Percentiles rank a stretch among this genome's conserved stretches.
Conservation (phyloP, 2,888 invertebrate genomes). For the Sarcophaga carnaria region DNA sequence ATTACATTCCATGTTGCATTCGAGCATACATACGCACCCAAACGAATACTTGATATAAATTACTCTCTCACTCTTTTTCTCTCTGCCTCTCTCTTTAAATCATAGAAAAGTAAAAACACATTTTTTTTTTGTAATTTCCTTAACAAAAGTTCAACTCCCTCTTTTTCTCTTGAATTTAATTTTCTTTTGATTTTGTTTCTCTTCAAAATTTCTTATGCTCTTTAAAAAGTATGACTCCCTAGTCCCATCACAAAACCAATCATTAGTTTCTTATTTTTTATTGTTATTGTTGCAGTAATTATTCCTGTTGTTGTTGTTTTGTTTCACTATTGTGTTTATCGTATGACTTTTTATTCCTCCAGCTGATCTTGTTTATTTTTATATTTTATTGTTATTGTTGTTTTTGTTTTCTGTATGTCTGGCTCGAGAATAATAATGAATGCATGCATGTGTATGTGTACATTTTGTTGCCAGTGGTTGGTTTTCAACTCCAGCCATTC, state of each 20-base stretch:
- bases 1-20: conserved; percentile 63
- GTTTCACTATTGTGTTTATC: conserved; percentile 15
- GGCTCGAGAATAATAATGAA: conserved; percentile 25
- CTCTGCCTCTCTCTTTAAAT: no score
- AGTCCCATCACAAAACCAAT: conserved; percentile 4
- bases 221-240: conserved; percentile 25
- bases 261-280: not conserved
- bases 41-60: not conserved
- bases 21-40: conserved; percentile 4
- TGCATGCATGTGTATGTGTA: not conserved
- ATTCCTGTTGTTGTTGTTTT: conserved; percentile 11
- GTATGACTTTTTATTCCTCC: conserved; percentile 63
- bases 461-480: conserved; percentile 58
- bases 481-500: conserved; percentile 58
- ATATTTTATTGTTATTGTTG: conserved; percentile 55
- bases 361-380: conserved; percentile 74
- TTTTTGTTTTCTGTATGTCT: conserved; percentile 46
- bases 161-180: conserved; percentile 14
- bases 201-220: not conserved
- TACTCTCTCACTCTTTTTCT: conserved; percentile 1
- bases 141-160: conserved; percentile 2
- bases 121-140: not conserved
- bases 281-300: conserved; percentile 27
- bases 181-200: not conserved
- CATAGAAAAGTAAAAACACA: not conserved